Evolutionary conservation across 2,113 vertebrate species (phyloP).

Genomic region (Glaucomys volans): DNA sequence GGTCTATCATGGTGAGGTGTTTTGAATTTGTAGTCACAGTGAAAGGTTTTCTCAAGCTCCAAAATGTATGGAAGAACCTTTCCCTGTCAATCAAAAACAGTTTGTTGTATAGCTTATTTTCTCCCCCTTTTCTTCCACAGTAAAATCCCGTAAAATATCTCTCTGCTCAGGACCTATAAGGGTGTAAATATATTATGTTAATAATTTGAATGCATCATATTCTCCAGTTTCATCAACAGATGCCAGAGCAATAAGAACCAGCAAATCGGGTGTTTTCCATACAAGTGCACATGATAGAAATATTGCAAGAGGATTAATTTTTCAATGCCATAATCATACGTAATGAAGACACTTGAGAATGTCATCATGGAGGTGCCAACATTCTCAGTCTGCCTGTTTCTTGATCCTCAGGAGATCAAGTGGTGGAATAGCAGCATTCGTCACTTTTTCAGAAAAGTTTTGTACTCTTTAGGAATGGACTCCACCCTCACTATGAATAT

Average conservation of each 20-base stretch:
- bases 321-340: no score
- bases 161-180: neutral
- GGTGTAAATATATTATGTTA: neutral
- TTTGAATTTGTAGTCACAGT: neutral
- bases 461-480: neutral
- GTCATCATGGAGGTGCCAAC: neutral
- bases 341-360: neutral
- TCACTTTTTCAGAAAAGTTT: neutral
- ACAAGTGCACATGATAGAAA: neutral
- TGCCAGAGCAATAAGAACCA: neutral
- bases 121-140: neutral
- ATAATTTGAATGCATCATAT: neutral
- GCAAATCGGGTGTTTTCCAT: neutral
- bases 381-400: no score
- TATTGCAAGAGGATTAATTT: no score
- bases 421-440: rapidly evolving
- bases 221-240: neutral
- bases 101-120: neutral
- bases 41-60: neutral
- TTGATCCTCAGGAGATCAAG: neutral
- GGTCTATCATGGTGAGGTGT: no score
- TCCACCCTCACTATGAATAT: neutral
- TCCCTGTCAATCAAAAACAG: neutral
- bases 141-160: neutral
- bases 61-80: neutral